A percentile compares a stretch with the other conserved stretches of the same genome.
Conservation (phyloP, 2,888 invertebrate species). For the Rambutsinella grinnellia region DNA sequence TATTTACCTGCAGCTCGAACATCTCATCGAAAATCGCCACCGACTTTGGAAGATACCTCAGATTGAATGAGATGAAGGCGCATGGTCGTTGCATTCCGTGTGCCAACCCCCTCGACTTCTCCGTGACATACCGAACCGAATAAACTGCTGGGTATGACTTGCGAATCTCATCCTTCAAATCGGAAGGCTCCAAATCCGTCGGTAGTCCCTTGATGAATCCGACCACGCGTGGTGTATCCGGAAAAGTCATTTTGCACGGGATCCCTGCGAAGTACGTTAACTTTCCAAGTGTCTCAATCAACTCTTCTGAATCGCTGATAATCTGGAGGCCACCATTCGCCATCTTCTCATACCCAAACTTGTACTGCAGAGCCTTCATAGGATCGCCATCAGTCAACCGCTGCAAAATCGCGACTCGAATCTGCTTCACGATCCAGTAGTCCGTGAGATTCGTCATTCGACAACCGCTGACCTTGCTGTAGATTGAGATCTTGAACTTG, state of each 20-base stretch:
- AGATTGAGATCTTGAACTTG: conserved; percentile 59
- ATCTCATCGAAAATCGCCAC: conserved; percentile 49
- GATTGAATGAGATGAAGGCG: conserved; percentile 59
- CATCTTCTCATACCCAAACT: conserved; percentile 61
- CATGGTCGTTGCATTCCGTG: conserved; percentile 50
- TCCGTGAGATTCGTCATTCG: conserved; percentile 57
- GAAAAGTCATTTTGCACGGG: conserved; percentile 57
- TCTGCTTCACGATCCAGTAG: conserved; percentile 56
- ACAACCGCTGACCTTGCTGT: conserved; percentile 59
- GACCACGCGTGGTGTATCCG: conserved; percentile 58
- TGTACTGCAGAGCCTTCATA: conserved; percentile 22
- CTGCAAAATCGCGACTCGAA: conserved; percentile 50
- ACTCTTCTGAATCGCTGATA: conserved; percentile 43
- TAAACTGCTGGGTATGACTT: conserved; percentile 51
- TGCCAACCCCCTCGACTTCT: conserved; percentile 39
- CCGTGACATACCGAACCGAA: conserved; percentile 57
- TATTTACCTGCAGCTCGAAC: conserved; percentile 57
- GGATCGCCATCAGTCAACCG: conserved; percentile 45
- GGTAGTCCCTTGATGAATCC: conserved; percentile 58
- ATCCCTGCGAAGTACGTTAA: conserved; percentile 54
- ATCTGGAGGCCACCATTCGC: conserved; percentile 59
- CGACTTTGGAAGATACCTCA: conserved; percentile 42
- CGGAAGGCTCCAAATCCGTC: conserved; percentile 55
- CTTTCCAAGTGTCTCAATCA: conserved; percentile 41
- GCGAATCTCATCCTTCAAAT: conserved; percentile 53